A percentile compares a stretch with the other conserved stretches of the same genome.
Conservation (phyloP, 2,113 vertebrate species). For the Coturnix japonica region DNA sequence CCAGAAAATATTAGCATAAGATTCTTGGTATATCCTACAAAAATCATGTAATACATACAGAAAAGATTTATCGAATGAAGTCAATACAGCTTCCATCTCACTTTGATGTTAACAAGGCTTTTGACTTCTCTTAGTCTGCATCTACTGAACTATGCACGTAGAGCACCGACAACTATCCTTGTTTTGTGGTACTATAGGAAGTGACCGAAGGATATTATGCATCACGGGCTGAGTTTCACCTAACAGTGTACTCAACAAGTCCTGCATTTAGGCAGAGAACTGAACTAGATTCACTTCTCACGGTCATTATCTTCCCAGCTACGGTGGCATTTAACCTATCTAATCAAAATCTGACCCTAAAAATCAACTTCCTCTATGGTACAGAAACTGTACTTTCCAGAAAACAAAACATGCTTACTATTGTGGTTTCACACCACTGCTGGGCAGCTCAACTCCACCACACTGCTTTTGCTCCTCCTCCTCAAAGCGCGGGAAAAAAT, state of each 20-base stretch:
- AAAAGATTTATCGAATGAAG: neutral
- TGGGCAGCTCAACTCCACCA: neutral
- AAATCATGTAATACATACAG: neutral
- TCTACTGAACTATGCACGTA: neutral
- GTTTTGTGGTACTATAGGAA: neutral
- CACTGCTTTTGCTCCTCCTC: neutral
- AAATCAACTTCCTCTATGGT: neutral
- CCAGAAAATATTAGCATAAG: neutral
- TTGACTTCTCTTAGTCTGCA: neutral
- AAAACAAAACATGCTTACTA: neutral
- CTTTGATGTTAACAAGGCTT: neutral
- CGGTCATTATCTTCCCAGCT: neutral
- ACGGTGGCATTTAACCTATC: neutral
- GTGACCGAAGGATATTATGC: rapidly evolving
- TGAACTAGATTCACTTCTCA: neutral
- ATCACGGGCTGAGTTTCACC: neutral
- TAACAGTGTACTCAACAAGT: neutral
- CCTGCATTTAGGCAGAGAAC: neutral
- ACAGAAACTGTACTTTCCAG: neutral
- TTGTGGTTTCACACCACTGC: neutral
- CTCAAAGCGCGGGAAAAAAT: neutral
- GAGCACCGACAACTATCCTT: neutral
- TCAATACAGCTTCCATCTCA: neutral
- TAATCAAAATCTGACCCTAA: neutral
- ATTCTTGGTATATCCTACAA: neutral